Conservation (phyloP, 2,888 invertebrate species). For the Rhopalosiphum nymphaeae region DNA sequence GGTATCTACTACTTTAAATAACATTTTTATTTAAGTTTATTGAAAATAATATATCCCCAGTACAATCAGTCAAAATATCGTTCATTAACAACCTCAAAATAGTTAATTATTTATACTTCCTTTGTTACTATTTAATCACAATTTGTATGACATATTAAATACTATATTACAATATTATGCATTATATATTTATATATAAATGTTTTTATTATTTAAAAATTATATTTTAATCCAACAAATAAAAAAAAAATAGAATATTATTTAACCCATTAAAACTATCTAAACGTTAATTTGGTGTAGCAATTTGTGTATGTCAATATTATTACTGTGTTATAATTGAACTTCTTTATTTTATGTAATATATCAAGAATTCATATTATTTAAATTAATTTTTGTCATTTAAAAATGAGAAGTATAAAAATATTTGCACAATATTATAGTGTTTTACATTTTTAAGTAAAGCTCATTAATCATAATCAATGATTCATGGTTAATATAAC, state of each 20-base stretch:
- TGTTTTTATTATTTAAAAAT: background rate
- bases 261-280: background rate
- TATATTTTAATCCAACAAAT: background rate
- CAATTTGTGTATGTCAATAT: background rate
- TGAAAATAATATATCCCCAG: background rate
- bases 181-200: background rate
- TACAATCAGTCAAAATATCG: background rate
- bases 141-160: background rate
- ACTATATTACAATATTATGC: background rate
- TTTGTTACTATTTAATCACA: background rate
- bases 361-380: background rate
- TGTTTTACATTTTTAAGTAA: background rate
- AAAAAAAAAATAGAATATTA: background rate
- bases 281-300: background rate
- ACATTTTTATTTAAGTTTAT: background rate
- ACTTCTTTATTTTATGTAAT: background rate
- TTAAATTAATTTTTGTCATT: background rate
- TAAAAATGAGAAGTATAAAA: background rate
- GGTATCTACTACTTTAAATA: background rate
- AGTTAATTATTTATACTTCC: background rate
- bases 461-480: conserved; percentile 1
- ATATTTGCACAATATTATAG: background rate
- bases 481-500: background rate
- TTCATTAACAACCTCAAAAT: too few relatives aligned
- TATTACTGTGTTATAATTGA: background rate